Conservation (phyloP, 30 jellyfish, hydroid and myxozoan genomes). For the Catostylus mosaicus region DNA sequence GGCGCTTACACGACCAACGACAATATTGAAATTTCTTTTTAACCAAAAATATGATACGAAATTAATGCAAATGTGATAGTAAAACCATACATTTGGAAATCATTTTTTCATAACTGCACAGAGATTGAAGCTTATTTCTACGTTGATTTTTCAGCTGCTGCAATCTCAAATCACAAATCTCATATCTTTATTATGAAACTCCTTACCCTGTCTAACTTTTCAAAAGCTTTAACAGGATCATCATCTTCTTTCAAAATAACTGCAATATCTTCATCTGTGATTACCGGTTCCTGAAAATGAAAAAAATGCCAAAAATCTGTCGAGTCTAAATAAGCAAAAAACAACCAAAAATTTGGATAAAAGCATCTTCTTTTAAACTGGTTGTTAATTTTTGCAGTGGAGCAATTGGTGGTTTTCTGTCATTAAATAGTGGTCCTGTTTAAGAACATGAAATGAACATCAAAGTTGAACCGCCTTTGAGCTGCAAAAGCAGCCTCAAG, state of each 20-base stretch:
- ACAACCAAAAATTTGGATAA: neutral
- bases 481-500: no score
- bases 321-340: no score
- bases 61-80: no score
- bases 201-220: conserved; percentile 46
- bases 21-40: no score
- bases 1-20: no score
- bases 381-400: neutral
- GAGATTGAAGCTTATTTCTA: neutral
- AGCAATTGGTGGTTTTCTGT: neutral
- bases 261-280: conserved; percentile 19
- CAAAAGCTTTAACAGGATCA: conserved; percentile 43
- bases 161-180: neutral
- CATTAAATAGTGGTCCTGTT: neutral
- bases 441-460: neutral
- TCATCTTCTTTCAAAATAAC: neutral
- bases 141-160: neutral
- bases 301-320: no score
- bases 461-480: neutral
- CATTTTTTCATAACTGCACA: neutral
- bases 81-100: no score
- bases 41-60: no score
- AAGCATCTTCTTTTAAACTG: neutral
- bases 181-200: neutral
- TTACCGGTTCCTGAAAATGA: conserved; percentile 69